Conservation (phyloP, 2,113 vertebrate genomes). For the Fulica atra region DNA sequence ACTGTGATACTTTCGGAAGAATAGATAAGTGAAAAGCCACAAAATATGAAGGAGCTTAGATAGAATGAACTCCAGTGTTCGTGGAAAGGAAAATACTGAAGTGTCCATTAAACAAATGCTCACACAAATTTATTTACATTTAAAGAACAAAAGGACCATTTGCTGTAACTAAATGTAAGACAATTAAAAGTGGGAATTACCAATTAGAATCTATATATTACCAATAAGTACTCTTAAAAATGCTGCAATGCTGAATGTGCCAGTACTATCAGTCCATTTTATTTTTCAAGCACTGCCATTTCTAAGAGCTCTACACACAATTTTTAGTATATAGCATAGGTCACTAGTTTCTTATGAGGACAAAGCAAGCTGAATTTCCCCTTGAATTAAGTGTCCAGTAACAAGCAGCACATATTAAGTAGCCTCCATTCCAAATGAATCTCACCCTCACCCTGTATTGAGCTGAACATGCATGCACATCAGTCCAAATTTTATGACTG, state of each 20-base stretch:
- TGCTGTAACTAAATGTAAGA: slow-evolving; percentile 2
- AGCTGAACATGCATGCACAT: neutral
- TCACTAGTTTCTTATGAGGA: neutral
- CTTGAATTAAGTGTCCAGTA: neutral
- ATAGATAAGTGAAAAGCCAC: neutral
- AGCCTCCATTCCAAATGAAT: neutral
- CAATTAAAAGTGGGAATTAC: neutral
- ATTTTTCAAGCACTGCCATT: neutral
- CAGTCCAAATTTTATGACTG: neutral
- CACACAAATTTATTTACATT: slow-evolving; percentile 24
- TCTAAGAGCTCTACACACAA: neutral
- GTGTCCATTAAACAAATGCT: slow-evolving; percentile 39
- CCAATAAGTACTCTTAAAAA: neutral
- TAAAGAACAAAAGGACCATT: neutral
- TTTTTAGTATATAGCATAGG: neutral
- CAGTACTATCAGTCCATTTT: neutral
- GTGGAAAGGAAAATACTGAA: slow-evolving; percentile 26
- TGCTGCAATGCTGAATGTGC: neutral
- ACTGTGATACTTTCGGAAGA: neutral
- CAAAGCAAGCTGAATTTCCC: neutral
- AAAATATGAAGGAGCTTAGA: neutral
- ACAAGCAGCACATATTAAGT: neutral
- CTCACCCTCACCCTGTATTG: neutral
- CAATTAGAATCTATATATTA: neutral
- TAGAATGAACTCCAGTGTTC: neutral